Base-by-base conservation (phyloP, 2,113 vertebrate species). In the Alouatta palliata region DNA sequence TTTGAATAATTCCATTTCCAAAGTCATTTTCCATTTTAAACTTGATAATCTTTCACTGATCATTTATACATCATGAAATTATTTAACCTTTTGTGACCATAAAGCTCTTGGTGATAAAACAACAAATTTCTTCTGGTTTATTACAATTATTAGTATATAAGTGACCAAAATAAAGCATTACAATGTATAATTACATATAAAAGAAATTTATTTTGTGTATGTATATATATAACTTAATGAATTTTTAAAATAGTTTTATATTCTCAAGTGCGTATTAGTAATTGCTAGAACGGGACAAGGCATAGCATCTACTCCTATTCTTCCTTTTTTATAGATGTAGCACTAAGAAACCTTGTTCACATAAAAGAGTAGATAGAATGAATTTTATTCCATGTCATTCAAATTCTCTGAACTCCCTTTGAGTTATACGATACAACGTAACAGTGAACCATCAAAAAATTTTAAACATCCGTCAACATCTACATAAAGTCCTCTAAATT, bases 21-120 rank as follows among this genome's bases (percentile, higher is more conserved):
- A 75, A 94, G 49, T 83, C 49, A 88, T 83, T 92, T 90, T 61
- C 45, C 84, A 75, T 75, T 92, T 90, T 77, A 90, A 81, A 87
- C 52, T 35, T 73, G 70, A 94, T 91, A 87, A 85, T n/a, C 43
- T 92, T 71, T 79, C 30, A 66, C 1, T 94, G 21, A 81, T 68
- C 8, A 91, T 80, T 32, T 81, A 81, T 77, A 54, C 4, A 61
- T n/a, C 66, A 66, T 20, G 21, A 82, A 40, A 30, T 68, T 89
- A 49, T 66, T 61, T n/a, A n/a, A 87, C 5, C 56, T 89, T 54
- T 43, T 90, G 14, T 96, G 43, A 95, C 43, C 79, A 91, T n/a
- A 90, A 85, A 88, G 58, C 11, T 73, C 37, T 81, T 70, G 90
- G 13, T 68, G 30, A 73, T 49, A 4, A 70, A 92, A 75, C 75